phyloP scores from a whole-genome alignment of 2,113 vertebrate genomes.

The Rhineura floridana region DNA sequence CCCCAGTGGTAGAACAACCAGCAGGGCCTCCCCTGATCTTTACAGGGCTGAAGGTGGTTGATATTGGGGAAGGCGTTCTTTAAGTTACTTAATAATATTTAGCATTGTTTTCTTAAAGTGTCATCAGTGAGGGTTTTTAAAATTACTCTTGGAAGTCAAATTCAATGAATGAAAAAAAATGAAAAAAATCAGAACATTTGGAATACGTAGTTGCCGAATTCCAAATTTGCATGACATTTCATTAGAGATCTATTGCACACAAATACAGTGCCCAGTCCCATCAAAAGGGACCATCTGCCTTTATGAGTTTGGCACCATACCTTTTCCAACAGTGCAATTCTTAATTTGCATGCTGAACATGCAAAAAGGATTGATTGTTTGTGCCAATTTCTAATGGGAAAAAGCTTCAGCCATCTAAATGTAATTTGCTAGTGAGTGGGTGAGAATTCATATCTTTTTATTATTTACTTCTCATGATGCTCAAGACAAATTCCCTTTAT shows the following conservation, averaged over 20 bases:
- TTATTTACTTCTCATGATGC: neutral
- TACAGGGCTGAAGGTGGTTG: too few relatives aligned
- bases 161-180: neutral
- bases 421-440: neutral
- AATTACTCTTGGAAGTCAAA: neutral
- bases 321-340: neutral
- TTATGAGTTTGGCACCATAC: rapidly evolving
- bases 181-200: neutral
- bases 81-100: too few relatives aligned
- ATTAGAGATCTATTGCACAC: neutral
- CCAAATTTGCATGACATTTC: neutral
- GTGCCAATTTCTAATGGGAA: constrained; percentile 17
- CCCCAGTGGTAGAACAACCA: too few relatives aligned
- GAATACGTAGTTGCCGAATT: neutral
- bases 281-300: neutral
- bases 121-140: too few relatives aligned
- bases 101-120: too few relatives aligned
- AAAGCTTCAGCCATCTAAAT: neutral
- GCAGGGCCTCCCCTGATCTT: too few relatives aligned
- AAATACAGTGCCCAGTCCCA: neutral
- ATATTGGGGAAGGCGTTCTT: too few relatives aligned
- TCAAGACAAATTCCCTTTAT: neutral
- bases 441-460: constrained; percentile 8
- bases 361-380: neutral
- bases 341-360: neutral